Base-by-base conservation (phyloP, 2,888 invertebrate genomes). In the Scrobipalpa atriplicella region DNA sequence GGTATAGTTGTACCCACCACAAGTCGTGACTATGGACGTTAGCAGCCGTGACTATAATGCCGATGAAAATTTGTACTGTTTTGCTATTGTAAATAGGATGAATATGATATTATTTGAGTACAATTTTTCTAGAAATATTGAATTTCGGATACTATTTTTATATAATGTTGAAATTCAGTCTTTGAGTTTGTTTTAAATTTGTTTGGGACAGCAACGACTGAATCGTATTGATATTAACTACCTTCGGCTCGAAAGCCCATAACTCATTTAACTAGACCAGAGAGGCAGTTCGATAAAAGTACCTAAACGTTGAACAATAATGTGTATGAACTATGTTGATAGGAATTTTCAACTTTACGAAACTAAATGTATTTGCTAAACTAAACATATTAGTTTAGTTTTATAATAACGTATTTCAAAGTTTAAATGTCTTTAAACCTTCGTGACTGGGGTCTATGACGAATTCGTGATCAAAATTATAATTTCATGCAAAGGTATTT, bases 51-150 rank as follows among this genome's bases (percentile, higher is more conserved):
- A 58, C 58, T 29, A 38, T 16, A 58, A 36, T 58, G 29, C 16
- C 38, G 58, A 58, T 58, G 54, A 13, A 58, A 38, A 16, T 54
- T 54, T 18, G 38, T 58, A 67, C 62, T 52, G 65, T 67, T 56
- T 65, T 70, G 56, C 18, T 13, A 36, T 13, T 58, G 16, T 38
- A 36, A 38, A n/a, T 13, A 47, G 16, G 47, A 47, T 47, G 29
- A 29, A 29, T 29, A 29, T 29, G 29, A 29, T 29, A 29, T 29
- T n/a, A 7, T n/a, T n/a, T 47, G 47, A 47, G n/a, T n/a, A n/a
- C n/a, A n/a, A n/a, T 47, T 47, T 47, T 5, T 3, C 47, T 47
- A 7, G 43, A 47, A 13, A 2, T 13, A 13, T 43, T 2, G 8
- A 39, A 39, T 39, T 39, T 39, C 8, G 39, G 8, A 39, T 6